Conservation (phyloP, 2,797 vertebrate genomes). For the Hozukius guyotensis region DNA sequence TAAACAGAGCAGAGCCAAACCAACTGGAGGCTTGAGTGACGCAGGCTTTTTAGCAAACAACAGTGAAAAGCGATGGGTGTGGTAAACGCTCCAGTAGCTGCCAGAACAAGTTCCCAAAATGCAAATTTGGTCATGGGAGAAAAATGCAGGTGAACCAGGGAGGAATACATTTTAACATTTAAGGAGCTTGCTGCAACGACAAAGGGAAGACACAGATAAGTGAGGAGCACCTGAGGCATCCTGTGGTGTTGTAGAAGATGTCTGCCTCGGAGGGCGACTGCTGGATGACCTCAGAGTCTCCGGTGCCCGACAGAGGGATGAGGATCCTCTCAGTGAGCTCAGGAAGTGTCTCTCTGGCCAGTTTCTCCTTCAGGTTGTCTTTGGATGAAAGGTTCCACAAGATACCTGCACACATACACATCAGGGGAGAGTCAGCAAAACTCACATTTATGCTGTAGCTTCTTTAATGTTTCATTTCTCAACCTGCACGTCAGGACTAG, state of each 20-base stretch:
- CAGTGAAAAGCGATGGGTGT: conserved; percentile 3
- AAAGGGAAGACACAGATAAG: background rate
- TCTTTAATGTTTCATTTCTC: background rate
- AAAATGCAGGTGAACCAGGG: background rate
- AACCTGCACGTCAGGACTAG: background rate
- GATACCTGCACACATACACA: conserved; percentile 84
- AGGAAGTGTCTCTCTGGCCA: conserved; percentile 86
- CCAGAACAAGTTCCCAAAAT: conserved; percentile 22
- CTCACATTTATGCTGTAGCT: background rate
- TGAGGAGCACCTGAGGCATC: conserved; percentile 90
- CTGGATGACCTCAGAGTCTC: conserved; percentile 58
- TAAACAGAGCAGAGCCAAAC: background rate
- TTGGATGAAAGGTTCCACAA: conserved; percentile 98
- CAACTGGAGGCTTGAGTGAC: background rate
- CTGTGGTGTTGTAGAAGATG: conserved; percentile 94
- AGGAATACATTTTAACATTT: background rate
- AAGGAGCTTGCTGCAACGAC: background rate
- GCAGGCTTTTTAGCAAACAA: conserved; percentile 10
- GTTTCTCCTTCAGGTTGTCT: conserved; percentile 90
- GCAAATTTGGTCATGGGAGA: conserved; percentile 9
- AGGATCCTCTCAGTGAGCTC: conserved; percentile 88
- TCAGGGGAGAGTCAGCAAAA: background rate
- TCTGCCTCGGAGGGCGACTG: conserved; percentile 88
- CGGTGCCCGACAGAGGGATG: conserved; percentile 80
- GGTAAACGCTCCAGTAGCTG: background rate